Percentiles rank a stretch among this genome's conserved stretches.
These are phyloP conservation scores for Cryptophagus acutangulus DNA, from an alignment of 2,888 invertebrate species.

Conservation along the genomic window DNA sequence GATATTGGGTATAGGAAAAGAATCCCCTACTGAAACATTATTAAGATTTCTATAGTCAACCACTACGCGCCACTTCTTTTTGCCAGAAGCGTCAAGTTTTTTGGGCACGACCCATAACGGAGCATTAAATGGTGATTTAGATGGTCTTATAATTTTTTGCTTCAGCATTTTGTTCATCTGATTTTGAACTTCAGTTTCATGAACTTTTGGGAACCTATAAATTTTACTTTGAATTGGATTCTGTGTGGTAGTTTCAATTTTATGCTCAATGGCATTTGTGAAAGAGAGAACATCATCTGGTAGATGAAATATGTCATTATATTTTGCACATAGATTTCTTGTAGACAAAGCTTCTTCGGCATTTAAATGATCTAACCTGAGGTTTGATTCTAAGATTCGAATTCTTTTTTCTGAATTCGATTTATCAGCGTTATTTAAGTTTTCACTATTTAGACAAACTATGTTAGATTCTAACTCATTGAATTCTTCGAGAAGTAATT, in stretches of 20 bases:
- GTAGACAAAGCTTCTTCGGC: constrained; percentile 5
- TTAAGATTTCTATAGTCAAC: constrained; percentile 11
- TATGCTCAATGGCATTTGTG: constrained; percentile 2
- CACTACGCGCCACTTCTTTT: constrained; percentile 10
- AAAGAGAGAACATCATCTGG: not conserved
- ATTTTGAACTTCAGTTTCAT: constrained; percentile 6
- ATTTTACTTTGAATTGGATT: constrained; percentile 2
- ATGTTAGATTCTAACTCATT: not conserved
- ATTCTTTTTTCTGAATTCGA: not conserved
- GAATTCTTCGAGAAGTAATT: not conserved
- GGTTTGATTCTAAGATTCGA: not conserved
- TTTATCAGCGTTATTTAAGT: not conserved
- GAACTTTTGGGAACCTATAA: constrained; percentile 8
- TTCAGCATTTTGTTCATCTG: constrained; percentile 7
- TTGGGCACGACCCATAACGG: constrained; percentile 9
- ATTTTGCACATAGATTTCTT: constrained; percentile 2
- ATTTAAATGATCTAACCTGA: constrained; percentile 13
- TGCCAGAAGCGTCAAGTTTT: constrained; percentile 8
- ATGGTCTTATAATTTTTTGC: constrained; percentile 7
- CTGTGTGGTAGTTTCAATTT: not conserved
- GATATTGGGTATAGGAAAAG: constrained; percentile 7
- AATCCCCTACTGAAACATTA: constrained; percentile 6
- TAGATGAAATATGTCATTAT: constrained; percentile 1
- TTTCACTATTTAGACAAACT: no score
- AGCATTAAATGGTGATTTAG: not conserved